Base-by-base conservation (phyloP, 2,113 vertebrate genomes). In the Hiodon tergisus region DNA sequence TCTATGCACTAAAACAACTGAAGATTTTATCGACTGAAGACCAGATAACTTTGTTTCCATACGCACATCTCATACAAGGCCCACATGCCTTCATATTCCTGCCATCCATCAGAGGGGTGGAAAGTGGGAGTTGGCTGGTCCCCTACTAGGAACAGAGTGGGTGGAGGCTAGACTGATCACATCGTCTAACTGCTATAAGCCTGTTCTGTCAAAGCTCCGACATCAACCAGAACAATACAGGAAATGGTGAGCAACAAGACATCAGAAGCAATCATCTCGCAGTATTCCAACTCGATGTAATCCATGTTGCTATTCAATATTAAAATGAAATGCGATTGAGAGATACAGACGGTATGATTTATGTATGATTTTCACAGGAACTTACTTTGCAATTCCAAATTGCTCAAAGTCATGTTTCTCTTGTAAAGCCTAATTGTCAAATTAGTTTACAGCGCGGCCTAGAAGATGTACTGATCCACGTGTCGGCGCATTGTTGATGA, bases 61-160 rank as follows among this genome's bases (percentile, higher is more conserved):
- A 31, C 31, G 31, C 31, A 0, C 31, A 31, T 31, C 31, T 31
- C 31, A 31, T 31, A 31, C 1, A 31, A 31, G 31, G 31, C 31
- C 31, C 31, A 31, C 87, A 82, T 79, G 16, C 81, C 76, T 84
- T 85, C 83, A 79, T 83, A 74, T 73, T 17, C 73, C 76, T 67
- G 58, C 81, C 86, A 83, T 85, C 82, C 83, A 81, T 84, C 81
- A 66, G 72, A 77, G 81, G 83, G 83, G 85, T 86, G 82, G 31
- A 31, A 31, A 0, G 31, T 31, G 31, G 31, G 31, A 31, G 31
- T 31, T 31, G 31, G 31, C 31, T 31, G 31, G 31, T 31, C 31
- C 31, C 31, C 31, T 31, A 31, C 31, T 31, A 31, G 31, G 31
- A 31, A 31, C 31, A 31, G 31, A 31, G 31, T 31, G 31, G 31